A percentile compares a stretch with the other conserved stretches of the same genome.
Evolutionary conservation across 2,797 vertebrate species (phyloP).

Genomic region (Lacerta viridis): DNA sequence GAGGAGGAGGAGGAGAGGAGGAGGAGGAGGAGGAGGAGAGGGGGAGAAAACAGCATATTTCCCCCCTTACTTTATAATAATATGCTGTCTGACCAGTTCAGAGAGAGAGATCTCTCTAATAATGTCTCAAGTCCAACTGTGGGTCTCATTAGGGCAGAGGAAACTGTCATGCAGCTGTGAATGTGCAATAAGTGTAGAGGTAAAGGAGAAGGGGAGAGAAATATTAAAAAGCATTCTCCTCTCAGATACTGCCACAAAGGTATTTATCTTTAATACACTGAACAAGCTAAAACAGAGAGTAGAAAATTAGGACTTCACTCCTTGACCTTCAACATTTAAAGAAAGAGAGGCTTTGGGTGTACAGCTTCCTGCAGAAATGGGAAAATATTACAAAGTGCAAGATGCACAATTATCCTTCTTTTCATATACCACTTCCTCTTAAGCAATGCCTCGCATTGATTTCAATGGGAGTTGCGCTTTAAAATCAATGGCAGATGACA

Average conservation of each 20-base stretch:
- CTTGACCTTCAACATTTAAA: constrained; percentile 75
- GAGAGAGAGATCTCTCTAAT: constrained; percentile 72
- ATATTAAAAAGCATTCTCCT: constrained; percentile 76
- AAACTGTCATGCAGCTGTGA: constrained; percentile 79
- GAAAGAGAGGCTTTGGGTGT: constrained; percentile 67
- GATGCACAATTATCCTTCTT: constrained; percentile 57
- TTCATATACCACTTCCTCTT: constrained; percentile 58
- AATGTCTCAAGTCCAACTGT: constrained; percentile 73
- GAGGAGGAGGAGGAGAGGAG: background rate
- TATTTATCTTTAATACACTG: constrained; percentile 75
- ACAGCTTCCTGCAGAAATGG: constrained; percentile 59
- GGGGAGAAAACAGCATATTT: constrained; percentile 62
- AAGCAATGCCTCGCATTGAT: constrained; percentile 61
- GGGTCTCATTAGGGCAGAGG: constrained; percentile 78
- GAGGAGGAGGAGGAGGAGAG: background rate
- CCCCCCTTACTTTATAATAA: constrained; percentile 74
- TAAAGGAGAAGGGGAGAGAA: constrained; percentile 72
- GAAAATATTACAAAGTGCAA: constrained; percentile 58
- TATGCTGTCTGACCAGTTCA: constrained; percentile 76
- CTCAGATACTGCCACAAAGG: constrained; percentile 75
- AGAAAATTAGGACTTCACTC: constrained; percentile 71
- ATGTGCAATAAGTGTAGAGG: constrained; percentile 78
- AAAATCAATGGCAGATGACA: constrained; percentile 67
- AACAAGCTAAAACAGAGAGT: constrained; percentile 73
- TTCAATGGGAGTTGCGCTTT: constrained; percentile 63